These are phyloP conservation scores for Chaetogeoica ovagalla DNA, from an alignment of 2,888 invertebrate species.

Conservation along the genomic window DNA sequence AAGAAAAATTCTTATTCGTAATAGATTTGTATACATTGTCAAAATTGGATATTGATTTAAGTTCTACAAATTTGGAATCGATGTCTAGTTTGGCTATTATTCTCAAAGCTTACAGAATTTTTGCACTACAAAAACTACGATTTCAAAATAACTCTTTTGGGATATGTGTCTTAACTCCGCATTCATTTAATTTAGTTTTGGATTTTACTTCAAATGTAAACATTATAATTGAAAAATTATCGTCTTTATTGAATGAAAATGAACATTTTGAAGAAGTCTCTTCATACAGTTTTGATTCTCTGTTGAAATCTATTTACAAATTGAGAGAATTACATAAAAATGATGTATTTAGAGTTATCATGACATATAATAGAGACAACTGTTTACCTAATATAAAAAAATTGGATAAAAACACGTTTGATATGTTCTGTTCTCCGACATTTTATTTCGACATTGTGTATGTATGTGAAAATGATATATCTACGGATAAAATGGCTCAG, in stretches of 20 bases:
- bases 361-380: constrained; percentile 46
- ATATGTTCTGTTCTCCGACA: constrained; percentile 27
- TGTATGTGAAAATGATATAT: constrained; percentile 22
- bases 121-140: constrained; percentile 27
- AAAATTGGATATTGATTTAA: constrained; percentile 25
- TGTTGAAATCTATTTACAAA: constrained; percentile 19
- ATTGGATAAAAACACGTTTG: constrained; percentile 29
- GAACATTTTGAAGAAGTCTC: constrained; percentile 32
- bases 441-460: constrained; percentile 43
- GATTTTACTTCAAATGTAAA: constrained; percentile 42
- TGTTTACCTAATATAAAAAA: constrained; percentile 37
- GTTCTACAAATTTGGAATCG: constrained; percentile 19
- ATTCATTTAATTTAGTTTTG: constrained; percentile 17
- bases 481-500: constrained; percentile 35
- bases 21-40: constrained; percentile 21
- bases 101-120: constrained; percentile 17
- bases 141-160: constrained; percentile 38
- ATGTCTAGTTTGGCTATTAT: constrained; percentile 38
- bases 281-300: constrained; percentile 35
- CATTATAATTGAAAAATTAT: constrained; percentile 16
- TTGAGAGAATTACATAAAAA: constrained; percentile 28
- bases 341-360: constrained; percentile 37
- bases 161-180: constrained; percentile 42
- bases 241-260: not conserved
- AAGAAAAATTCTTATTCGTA: constrained; percentile 40